phyloP scores from a whole-genome alignment of 2,113 vertebrate genomes.

The Turdus rufiventris region DNA sequence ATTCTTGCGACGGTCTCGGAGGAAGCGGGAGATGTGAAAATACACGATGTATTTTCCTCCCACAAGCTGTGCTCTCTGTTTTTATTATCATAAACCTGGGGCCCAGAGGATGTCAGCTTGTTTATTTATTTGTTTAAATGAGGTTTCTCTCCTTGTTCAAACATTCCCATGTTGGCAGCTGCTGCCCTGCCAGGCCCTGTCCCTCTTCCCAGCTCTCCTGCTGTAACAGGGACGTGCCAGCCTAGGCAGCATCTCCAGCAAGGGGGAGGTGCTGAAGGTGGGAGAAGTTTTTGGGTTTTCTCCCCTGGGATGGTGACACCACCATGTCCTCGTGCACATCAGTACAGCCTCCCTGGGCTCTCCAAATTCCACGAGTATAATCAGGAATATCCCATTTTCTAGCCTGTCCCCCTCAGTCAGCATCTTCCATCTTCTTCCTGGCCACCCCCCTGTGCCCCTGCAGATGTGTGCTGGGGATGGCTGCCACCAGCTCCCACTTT shows the following conservation, averaged over 20 bases:
- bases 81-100: constrained; percentile 69
- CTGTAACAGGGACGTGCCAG: background rate
- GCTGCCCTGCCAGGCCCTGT: background rate
- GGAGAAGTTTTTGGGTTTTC: background rate
- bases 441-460: background rate
- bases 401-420: rapidly evolving
- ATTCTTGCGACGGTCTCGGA: constrained; percentile 63
- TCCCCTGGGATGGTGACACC: background rate
- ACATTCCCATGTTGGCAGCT: constrained; percentile 46
- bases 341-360: rapidly evolving
- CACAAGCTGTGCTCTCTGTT: constrained; percentile 56
- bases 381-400: background rate
- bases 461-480: background rate
- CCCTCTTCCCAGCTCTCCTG: background rate
- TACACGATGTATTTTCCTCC: constrained; percentile 70
- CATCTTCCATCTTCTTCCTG: background rate
- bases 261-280: background rate
- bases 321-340: rapidly evolving
- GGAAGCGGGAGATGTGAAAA: constrained; percentile 72
- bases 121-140: constrained; percentile 71
- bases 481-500: rapidly evolving
- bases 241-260: rapidly evolving
- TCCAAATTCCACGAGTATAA: background rate
- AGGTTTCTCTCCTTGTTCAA: constrained; percentile 33
- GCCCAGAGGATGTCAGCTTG: constrained; percentile 67